A percentile compares a stretch with the other conserved stretches of the same genome.
Evolutionary conservation across 2,888 invertebrate genomes (phyloP).

Genomic region (Lithodes maja): DNA sequence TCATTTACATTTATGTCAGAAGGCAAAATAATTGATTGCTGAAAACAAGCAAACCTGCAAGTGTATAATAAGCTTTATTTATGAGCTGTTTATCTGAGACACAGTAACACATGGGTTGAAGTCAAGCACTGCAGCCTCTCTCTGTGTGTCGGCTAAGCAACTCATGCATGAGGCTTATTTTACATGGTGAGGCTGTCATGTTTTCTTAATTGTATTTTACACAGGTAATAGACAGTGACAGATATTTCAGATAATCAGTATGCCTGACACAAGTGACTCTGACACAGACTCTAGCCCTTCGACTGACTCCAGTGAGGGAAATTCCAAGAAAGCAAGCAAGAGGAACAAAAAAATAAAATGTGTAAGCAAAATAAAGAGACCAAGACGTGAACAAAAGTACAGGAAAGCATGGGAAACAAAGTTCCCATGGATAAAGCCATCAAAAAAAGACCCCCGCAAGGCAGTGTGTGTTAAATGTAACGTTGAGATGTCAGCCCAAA

Average conservation of each 20-base stretch:
- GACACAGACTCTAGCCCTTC: neutral
- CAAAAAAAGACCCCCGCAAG: slow-evolving; percentile 19
- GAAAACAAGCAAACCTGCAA: neutral
- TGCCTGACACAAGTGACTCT: neutral
- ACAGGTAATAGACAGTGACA: too few relatives aligned
- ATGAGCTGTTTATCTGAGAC: too few relatives aligned
- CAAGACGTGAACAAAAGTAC: neutral
- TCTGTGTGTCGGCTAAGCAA: neutral
- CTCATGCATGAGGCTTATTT: neutral
- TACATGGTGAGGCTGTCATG: neutral
- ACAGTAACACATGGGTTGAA: too few relatives aligned
- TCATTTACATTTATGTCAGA: neutral
- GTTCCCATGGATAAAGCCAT: slow-evolving; percentile 1
- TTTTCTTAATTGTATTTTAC: too few relatives aligned
- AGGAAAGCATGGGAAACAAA: neutral
- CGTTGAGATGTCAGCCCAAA: slow-evolving; percentile 27
- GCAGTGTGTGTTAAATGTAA: slow-evolving; percentile 30
- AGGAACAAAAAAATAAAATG: neutral
- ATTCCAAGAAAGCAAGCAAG: neutral
- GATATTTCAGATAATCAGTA: neutral
- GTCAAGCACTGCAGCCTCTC: too few relatives aligned
- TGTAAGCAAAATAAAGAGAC: neutral
- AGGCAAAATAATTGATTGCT: neutral
- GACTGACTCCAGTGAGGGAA: neutral
- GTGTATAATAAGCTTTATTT: too few relatives aligned